phyloP scores from a whole-genome alignment of 1,140 invertebrate species.

The Ganaspis sp. region DNA sequence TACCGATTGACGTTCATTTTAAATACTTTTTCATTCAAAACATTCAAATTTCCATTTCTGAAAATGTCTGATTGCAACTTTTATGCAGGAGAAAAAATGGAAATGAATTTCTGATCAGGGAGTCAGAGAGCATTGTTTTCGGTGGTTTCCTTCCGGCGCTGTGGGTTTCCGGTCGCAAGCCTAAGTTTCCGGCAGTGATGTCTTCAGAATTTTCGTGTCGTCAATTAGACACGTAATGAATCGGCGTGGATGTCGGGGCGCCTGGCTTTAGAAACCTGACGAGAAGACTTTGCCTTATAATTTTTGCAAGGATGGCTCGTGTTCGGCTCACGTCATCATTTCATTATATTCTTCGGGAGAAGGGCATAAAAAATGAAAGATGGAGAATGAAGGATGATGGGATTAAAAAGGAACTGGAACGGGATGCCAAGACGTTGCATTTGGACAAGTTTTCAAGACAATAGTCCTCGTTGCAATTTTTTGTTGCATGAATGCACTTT shows the following conservation, averaged over 20 bases:
- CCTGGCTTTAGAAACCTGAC: not conserved
- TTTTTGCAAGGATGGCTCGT: slow-evolving; percentile 25
- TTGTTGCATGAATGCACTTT: slow-evolving; percentile 8
- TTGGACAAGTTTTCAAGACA: not conserved
- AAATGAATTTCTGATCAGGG: not conserved
- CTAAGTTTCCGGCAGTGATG: slow-evolving; percentile 2
- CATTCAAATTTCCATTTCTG: no score
- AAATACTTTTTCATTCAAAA: no score
- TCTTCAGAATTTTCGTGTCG: slow-evolving; percentile 25
- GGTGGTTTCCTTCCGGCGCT: slow-evolving; percentile 10
- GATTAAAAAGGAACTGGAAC: not conserved
- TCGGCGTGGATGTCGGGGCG: not conserved
- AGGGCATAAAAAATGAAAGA: slow-evolving; percentile 30
- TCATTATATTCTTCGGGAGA: not conserved
- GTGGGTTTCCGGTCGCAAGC: not conserved
- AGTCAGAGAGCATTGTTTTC: slow-evolving; percentile 11
- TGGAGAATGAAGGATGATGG: slow-evolving; percentile 9
- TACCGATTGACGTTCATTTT: no score
- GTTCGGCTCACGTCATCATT: slow-evolving; percentile 38
- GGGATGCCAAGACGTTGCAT: slow-evolving; percentile 7
- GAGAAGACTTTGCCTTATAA: not conserved
- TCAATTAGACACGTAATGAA: slow-evolving; percentile 39
- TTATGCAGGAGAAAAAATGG: no score
- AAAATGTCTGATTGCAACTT: not conserved
- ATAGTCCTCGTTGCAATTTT: slow-evolving; percentile 17